Base-by-base conservation (phyloP, 2,888 invertebrate species). In the Mycogona germanica region DNA sequence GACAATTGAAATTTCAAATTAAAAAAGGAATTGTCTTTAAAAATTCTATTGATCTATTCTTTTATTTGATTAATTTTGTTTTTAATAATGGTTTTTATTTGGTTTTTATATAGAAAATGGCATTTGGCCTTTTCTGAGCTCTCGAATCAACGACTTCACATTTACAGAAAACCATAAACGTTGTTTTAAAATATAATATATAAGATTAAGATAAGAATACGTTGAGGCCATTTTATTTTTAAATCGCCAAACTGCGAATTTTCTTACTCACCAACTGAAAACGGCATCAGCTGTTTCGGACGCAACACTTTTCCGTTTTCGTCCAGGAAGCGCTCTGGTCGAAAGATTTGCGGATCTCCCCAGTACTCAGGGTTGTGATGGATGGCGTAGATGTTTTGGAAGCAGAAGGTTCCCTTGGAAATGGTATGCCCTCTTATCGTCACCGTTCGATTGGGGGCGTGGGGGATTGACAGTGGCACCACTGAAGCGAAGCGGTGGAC, bases 341-440 rank as follows among this genome's bases (percentile, higher is more conserved):
- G 51, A 46, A 59, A 59, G 30, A 51, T 51, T 21, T 59, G 55
- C 4, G 58, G 59, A 19, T 58, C 57, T 1, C 50, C 48, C 56
- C 53, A 60, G 41, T 51, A 41, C 32, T 51, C 57, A n/a, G 55
- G 51, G 50, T 51, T 35, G 7, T 45, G 44, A 23, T 58, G 56
- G 4, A 56, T 60, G 12, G 63, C 62, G 38, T 58, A 60, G 7
- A 65, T 29, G 51, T 61, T 61, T 3, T 60, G 56, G 5, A 64
- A 23, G 19, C 62, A 52, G 12, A 61, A 57, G 1, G 60, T 57
- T 41, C 59, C 62, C 29, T 60, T 58, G 5, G 67, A 66, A 41
- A 68, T 64, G 0, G 55, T 59, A 50, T 63, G 66, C 26, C 64
- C 65, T 3, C 55, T 55, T 23, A 67, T 59, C 3, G 49, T 42